Base-by-base conservation (phyloP, 2,797 vertebrate species). In the Enteromius fasciolatus region DNA sequence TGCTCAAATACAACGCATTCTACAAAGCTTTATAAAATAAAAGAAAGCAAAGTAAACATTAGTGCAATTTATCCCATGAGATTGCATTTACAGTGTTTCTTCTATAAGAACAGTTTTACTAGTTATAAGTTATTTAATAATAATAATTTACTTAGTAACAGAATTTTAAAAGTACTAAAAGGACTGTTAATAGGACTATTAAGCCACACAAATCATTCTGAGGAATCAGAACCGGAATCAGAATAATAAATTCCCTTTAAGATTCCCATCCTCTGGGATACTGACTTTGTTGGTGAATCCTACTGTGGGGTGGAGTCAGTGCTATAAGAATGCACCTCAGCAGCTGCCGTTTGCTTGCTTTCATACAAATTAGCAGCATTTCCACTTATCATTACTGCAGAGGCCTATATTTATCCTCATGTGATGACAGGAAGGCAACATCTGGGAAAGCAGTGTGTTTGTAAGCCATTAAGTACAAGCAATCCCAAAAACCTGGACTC, bases 311-410 rank as follows among this genome's bases (percentile, higher is more conserved):
- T 31, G 1, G 4, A 72, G 44, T 17, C 68, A 10, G 41, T 48
- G 44, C 44, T 69, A 72, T 44, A 73, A 52, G 28, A 73, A 5
- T 63, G 57, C 5, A 31, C 11, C 17, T 33, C 18, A 6, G 25
- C 10, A 14, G n/a, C 20, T 28, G 12, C 33, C 31, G 61, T 23
- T 54, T 79, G 33, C n/a, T 54, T 79, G 33, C n/a, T 18, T n/a
- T 68, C 77, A 28, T 54, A 68, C 64, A 78, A 79, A 68, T 78
- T 39, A 68, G n/a, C 48, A 28, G 33, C 20, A 54, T 39, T 78
- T 50, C 11, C 12, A 66, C 61, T 78, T 50, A 33, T 31, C 75
- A 50, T 67, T 78, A 78, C 44, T 20, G 63, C 33, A 52, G 64
- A 68, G 48, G 48, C 48, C 23, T 54, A 68, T 39, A 78, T 54